These are phyloP conservation scores for Zoanthus sociatus DNA, from an alignment of 92 coral and sea anemone species.

Conservation along the genomic window DNA sequence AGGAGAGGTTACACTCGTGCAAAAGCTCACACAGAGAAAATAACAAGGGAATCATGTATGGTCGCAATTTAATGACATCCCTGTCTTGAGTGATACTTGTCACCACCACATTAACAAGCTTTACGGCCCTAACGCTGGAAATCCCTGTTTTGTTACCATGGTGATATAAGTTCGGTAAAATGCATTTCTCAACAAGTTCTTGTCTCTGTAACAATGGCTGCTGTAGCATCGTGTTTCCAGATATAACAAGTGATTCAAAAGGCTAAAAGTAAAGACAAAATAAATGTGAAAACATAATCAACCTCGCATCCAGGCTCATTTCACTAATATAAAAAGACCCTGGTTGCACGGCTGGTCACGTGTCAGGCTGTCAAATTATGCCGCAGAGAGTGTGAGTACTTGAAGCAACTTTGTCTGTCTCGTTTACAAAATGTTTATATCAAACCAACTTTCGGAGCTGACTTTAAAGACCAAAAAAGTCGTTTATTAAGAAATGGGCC, in stretches of 20 bases:
- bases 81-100: conserved; percentile 24
- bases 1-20: conserved; percentile 63
- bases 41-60: conserved; percentile 63
- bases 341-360: too few relatives aligned
- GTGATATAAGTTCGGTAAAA: conserved; percentile 68
- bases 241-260: conserved; percentile 10
- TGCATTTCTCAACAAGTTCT: conserved; percentile 47
- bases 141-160: conserved; percentile 47
- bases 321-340: too few relatives aligned
- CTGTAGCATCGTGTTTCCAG: conserved; percentile 1
- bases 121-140: conserved; percentile 50
- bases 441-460: too few relatives aligned
- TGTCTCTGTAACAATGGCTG: conserved; percentile 43
- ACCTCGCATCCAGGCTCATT: too few relatives aligned
- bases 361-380: too few relatives aligned
- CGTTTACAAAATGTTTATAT: too few relatives aligned
- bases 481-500: too few relatives aligned
- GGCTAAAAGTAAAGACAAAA: conserved; percentile 28
- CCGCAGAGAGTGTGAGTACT: too few relatives aligned
- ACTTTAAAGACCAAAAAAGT: too few relatives aligned
- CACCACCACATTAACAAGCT: conserved; percentile 58
- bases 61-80: conserved; percentile 40
- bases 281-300: neutral
- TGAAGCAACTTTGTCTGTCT: too few relatives aligned
- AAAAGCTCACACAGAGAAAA: conserved; percentile 71